phyloP scores from a whole-genome alignment of 2,113 vertebrate genomes.

The Dipodomys ordii region DNA sequence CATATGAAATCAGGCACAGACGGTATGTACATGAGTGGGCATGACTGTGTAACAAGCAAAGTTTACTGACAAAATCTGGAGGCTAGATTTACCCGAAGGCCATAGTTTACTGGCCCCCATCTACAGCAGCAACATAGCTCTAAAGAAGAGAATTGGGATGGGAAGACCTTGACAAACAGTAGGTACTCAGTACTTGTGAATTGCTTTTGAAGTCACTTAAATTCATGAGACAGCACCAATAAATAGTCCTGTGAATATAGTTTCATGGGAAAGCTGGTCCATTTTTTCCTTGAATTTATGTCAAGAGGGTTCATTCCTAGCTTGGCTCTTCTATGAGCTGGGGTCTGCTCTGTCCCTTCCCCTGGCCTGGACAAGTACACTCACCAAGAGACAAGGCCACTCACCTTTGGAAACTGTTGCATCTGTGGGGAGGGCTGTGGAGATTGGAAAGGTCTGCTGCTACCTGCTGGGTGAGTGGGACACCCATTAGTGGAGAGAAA shows the following conservation, averaged over 20 bases:
- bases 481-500: not conserved
- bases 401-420: not conserved
- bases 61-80: conserved; percentile 13
- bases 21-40: not conserved
- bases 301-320: not conserved
- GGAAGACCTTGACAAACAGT: not conserved
- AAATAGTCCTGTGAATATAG: conserved; percentile 3
- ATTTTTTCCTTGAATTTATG: conserved; percentile 37
- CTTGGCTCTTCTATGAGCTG: not conserved
- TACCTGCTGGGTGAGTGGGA: not conserved
- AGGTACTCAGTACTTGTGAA: not conserved
- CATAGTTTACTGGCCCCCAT: not conserved
- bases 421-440: not conserved
- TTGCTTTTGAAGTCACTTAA: not conserved
- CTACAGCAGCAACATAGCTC: not conserved
- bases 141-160: not conserved
- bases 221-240: not conserved
- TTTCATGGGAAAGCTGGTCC: not conserved
- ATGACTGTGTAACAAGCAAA: not conserved
- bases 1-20: not conserved
- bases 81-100: not conserved
- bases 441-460: not conserved
- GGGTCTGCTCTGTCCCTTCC: not conserved
- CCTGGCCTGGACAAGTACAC: not conserved
- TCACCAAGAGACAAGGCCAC: not conserved